Base-by-base conservation (phyloP, 2,797 vertebrate genomes). In the Streptopelia turtur region DNA sequence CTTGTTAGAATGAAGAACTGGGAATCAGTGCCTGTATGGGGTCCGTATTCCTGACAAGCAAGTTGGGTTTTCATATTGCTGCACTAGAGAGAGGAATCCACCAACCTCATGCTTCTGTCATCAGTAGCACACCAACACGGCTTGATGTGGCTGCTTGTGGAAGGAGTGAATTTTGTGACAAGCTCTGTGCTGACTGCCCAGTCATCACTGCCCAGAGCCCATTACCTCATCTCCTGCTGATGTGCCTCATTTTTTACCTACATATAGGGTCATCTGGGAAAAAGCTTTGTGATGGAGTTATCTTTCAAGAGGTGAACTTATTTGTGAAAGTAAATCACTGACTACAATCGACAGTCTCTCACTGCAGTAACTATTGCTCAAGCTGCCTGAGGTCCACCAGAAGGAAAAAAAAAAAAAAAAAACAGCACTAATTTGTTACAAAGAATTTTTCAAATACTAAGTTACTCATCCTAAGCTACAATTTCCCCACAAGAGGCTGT, bases 131-230 rank as follows among this genome's bases (percentile, higher is more conserved):
- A 55, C 13, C 3, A 1, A 55, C 31, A 33, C 4, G 3, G 20
- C 15, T 61, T 27, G 17, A 45, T 28, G 41, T 15, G 33, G n/a
- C 71, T 75, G 1, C 28, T 45, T 0, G 0, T 16, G 10, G 37
- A 80, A 94, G 43, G 30, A 71, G 28, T 27, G 53, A 75, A 68
- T 89, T 87, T 78, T 93, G 8, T 65, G n/a, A 64, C 33, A 71
- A 57, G 27, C 31, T 93, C 65, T 2, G 3, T 0, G 3, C 24
- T 71, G 28, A 78, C 50, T 49, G 31, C 45, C 39, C n/a, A 76
- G 37, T 16, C 39, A 89, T 31, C 13, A 8, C 35, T 4, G 12
- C 69, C 47, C 1, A 1, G 82, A 92, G 45, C 52, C 31, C 60
- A 66, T 9, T 39, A 77, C 45, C 31, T 71, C 56, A 45, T 18